These are phyloP conservation scores for Typhlichthys subterraneus DNA, from an alignment of 2,797 vertebrate species.

Conservation along the genomic window DNA sequence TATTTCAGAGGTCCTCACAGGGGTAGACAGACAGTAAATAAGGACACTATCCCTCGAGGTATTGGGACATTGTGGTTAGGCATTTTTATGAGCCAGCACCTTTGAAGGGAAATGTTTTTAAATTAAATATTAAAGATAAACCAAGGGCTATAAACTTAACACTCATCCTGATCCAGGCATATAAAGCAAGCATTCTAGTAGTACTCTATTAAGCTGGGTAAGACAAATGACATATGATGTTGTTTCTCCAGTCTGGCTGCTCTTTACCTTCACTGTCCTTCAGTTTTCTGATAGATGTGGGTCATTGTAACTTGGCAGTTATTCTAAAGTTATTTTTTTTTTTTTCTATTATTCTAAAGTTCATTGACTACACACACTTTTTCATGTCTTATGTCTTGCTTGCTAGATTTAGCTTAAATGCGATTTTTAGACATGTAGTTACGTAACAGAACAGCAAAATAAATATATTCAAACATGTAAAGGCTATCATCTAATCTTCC, in stretches of 20 bases:
- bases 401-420: neutral
- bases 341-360: constrained; percentile 5
- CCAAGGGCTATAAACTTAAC: constrained; percentile 37
- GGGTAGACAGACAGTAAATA: constrained; percentile 71
- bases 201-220: constrained; percentile 24
- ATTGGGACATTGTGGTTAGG: constrained; percentile 59
- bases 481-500: no score
- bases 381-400: constrained; percentile 21
- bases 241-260: constrained; percentile 27
- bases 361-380: constrained; percentile 23
- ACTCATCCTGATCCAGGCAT: constrained; percentile 15
- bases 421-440: neutral
- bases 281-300: constrained; percentile 32
- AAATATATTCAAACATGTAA: no score
- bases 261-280: constrained; percentile 43
- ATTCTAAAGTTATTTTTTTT: neutral
- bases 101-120: constrained; percentile 66
- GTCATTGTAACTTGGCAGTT: constrained; percentile 37
- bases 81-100: constrained; percentile 56
- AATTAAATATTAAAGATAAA: constrained; percentile 69
- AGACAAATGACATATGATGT: constrained; percentile 31
- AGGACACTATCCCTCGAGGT: constrained; percentile 56
- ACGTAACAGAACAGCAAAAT: neutral
- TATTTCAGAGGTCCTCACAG: constrained; percentile 70
- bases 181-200: constrained; percentile 33